Percentiles rank a stretch among this genome's conserved stretches.
These are phyloP conservation scores for Lasioglossum marginatum DNA, from an alignment of 2,888 invertebrate genomes.

Conservation along the genomic window DNA sequence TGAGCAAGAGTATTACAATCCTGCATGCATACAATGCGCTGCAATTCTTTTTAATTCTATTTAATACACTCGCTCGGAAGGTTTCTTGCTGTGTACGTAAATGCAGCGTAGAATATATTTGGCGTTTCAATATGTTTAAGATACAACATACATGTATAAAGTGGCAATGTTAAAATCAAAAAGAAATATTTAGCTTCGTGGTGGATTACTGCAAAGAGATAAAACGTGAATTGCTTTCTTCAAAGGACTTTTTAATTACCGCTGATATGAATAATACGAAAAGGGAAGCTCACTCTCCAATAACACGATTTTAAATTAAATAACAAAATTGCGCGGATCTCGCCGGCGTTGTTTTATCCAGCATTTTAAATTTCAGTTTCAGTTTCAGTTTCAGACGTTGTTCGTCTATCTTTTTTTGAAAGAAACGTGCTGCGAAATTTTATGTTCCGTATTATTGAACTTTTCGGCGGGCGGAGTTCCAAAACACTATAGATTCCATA, in stretches of 20 bases:
- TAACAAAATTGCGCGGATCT: background rate
- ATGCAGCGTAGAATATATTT: background rate
- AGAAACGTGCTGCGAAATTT: background rate
- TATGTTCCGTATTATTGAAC: constrained; percentile 8
- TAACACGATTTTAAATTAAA: background rate
- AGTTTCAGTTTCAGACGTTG: too few relatives aligned
- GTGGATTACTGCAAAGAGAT: background rate
- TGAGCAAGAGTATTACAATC: background rate
- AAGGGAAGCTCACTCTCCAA: background rate
- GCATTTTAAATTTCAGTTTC: background rate
- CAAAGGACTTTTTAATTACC: background rate
- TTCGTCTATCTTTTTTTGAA: background rate
- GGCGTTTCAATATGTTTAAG: background rate
- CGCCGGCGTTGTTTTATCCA: background rate
- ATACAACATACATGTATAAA: background rate
- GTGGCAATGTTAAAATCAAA: background rate
- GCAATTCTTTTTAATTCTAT: background rate
- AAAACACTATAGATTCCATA: constrained; percentile 3
- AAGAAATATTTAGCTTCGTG: background rate
- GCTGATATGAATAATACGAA: background rate
- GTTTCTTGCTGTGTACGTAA: background rate
- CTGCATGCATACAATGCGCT: background rate
- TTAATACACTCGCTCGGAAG: background rate
- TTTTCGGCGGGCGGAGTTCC: background rate
- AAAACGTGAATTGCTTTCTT: background rate